Evolutionary conservation across 2,797 vertebrate genomes (phyloP).

Genomic region (Loris lydekkerianus): DNA sequence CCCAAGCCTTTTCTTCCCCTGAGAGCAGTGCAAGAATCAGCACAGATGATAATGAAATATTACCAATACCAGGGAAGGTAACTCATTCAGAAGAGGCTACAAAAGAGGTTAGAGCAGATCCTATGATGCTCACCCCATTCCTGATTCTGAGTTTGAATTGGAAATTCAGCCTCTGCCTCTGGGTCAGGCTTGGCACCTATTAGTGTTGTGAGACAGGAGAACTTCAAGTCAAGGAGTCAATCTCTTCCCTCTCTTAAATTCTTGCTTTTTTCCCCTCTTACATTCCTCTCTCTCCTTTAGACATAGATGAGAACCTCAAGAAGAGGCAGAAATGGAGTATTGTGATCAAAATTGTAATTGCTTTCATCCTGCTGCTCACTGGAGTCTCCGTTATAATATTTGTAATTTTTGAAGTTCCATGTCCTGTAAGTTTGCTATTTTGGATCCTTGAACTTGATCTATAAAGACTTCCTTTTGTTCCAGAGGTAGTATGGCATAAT

Average conservation of each 20-base stretch:
- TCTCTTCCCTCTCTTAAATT: constrained; percentile 10
- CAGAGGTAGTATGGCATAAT: neutral
- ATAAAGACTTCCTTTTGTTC: constrained; percentile 24
- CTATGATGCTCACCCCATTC: neutral
- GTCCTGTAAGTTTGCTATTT: constrained; percentile 76
- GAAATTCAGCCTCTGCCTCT: constrained; percentile 23
- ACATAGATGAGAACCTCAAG: constrained; percentile 41
- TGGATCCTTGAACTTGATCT: neutral
- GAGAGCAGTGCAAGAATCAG: neutral
- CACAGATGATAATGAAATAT: constrained; percentile 30
- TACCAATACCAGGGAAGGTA: constrained; percentile 13
- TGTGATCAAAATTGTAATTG: constrained; percentile 64
- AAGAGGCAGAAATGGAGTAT: constrained; percentile 69
- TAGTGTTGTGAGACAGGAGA: neutral
- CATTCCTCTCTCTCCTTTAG: neutral
- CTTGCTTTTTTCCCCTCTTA: neutral
- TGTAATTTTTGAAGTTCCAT: constrained; percentile 73
- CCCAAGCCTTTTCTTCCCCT: neutral
- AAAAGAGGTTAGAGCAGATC: neutral
- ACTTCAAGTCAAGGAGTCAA: neutral
- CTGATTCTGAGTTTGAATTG: constrained; percentile 4
- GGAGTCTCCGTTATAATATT: neutral
- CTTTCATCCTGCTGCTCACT: constrained; percentile 52
- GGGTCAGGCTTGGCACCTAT: neutral
- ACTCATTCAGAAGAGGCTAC: constrained; percentile 4